These are phyloP conservation scores for Drosophila orena DNA, from an alignment of 1,140 invertebrate species.

Conservation along the genomic window DNA sequence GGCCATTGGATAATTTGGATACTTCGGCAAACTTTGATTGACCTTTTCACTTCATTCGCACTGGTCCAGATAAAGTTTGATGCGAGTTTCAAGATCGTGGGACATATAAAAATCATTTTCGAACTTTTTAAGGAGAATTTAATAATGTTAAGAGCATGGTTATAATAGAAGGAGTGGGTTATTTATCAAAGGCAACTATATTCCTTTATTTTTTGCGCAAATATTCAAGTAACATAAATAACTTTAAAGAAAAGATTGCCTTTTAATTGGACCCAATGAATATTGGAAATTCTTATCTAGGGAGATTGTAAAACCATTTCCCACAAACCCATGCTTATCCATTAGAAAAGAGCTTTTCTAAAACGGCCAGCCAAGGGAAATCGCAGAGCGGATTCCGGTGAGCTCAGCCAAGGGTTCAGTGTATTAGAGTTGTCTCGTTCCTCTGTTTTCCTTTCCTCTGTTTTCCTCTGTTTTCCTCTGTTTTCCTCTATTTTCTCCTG, in stretches of 20 bases:
- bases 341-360: background rate
- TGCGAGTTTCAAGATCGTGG: background rate
- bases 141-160: background rate
- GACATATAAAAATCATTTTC: constrained; percentile 1
- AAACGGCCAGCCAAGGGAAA: constrained; percentile 11
- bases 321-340: background rate
- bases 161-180: background rate
- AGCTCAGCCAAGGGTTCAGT: constrained; percentile 61
- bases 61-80: constrained; percentile 34
- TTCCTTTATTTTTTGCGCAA: too few species aligned
- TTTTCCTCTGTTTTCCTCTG: too few species aligned
- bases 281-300: background rate
- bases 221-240: background rate
- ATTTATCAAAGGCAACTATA: background rate
- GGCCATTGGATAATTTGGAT: constrained; percentile 38
- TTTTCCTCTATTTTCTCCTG: background rate
- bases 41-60: constrained; percentile 46
- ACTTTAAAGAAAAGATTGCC: background rate
- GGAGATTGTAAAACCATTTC: background rate
- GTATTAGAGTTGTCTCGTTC: constrained; percentile 39
- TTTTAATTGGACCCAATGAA: background rate
- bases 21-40: constrained; percentile 46
- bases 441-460: background rate
- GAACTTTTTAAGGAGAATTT: background rate
- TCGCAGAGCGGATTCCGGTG: constrained; percentile 7